Base-by-base conservation (phyloP, 2,888 invertebrate species). In the Tinea pellionella region DNA sequence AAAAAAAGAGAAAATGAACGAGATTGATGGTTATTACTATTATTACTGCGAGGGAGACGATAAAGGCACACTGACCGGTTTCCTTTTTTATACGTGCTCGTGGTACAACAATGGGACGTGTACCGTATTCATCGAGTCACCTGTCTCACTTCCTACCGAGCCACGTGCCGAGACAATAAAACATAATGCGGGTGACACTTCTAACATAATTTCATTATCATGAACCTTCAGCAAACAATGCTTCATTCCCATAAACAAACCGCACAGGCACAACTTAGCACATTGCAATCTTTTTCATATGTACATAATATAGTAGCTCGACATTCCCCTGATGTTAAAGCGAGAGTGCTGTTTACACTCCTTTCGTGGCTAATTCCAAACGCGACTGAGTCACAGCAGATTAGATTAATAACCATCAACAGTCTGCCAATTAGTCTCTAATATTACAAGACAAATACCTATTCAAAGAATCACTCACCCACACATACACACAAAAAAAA, bases 21-120 rank as follows among this genome's bases (percentile, higher is more conserved):
- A 80, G 81, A 81, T 80, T 78, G 78, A 80, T 75, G 78, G 81
- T 81, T 86, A 83, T 83, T 81, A 80, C 75, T 85, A 81, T 86
- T 86, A 85, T 86, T 85, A 85, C 77, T 74, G 82, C 73, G 75
- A 76, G 76, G 72, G 74, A n/a, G n/a, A 71, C 84, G 79, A 80
- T 81, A 80, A 82, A 82, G 80, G 75, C 69, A 71, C 72, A 71
- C 77, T 80, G 84, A 82, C 86, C 85, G 85, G 84, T 85, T 85
- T 75, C 77, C 78, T 85, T 87, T 55, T 85, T 85, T 84, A 75
- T 83, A 70, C 72, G 72, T 72, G 75, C 75, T 77, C 70, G 74
- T 74, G 77, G 77, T 78, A 77, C 77, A 81, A 86, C 86, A 84
- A 86, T 84, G 80, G 80, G 59, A 82, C 78, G 78, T 80, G 79